These are phyloP conservation scores for Drosophila limbata DNA, from an alignment of 2,888 invertebrate species.

Conservation along the genomic window DNA sequence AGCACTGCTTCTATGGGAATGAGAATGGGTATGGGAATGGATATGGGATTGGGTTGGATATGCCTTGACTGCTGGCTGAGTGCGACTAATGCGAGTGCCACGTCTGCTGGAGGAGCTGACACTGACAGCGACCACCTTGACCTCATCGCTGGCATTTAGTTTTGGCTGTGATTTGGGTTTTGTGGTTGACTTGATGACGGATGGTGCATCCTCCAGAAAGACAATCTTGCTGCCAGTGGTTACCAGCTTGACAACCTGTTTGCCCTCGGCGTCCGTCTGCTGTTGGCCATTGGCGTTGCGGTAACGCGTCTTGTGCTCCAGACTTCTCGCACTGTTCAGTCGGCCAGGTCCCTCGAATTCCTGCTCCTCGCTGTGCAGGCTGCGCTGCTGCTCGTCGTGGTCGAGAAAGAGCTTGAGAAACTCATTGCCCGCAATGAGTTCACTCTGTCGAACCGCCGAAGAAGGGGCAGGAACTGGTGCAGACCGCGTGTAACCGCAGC, in stretches of 20 bases:
- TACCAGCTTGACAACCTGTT: constrained; percentile 81
- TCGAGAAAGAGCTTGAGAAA: constrained; percentile 83
- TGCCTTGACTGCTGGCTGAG: constrained; percentile 26
- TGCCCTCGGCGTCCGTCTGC: constrained; percentile 52
- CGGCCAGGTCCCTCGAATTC: constrained; percentile 60
- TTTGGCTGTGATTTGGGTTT: constrained; percentile 40
- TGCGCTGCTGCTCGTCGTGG: constrained; percentile 76
- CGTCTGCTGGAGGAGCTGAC: constrained; percentile 85
- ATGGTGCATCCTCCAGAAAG: constrained; percentile 78
- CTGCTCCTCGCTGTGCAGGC: constrained; percentile 70
- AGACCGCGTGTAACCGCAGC: constrained; percentile 57
- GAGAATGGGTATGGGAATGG: not conserved
- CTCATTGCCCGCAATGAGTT: constrained; percentile 84
- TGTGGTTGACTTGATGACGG: not conserved
- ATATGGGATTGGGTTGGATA: not conserved
- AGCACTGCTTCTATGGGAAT: constrained; percentile 38
- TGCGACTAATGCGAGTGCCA: constrained; percentile 56
- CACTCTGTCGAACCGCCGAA: constrained; percentile 67
- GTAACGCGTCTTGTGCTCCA: constrained; percentile 64
- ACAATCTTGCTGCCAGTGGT: constrained; percentile 84
- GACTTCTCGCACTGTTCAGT: constrained; percentile 52
- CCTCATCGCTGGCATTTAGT: constrained; percentile 73
- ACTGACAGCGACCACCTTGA: constrained; percentile 86
- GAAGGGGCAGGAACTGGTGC: constrained; percentile 35
- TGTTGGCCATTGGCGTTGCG: constrained; percentile 61